Evolutionary conservation across 2,888 invertebrate genomes (phyloP), one percentile per base, ranked within the genome.

Genomic region (Gnatocerus cornutus): DNA sequence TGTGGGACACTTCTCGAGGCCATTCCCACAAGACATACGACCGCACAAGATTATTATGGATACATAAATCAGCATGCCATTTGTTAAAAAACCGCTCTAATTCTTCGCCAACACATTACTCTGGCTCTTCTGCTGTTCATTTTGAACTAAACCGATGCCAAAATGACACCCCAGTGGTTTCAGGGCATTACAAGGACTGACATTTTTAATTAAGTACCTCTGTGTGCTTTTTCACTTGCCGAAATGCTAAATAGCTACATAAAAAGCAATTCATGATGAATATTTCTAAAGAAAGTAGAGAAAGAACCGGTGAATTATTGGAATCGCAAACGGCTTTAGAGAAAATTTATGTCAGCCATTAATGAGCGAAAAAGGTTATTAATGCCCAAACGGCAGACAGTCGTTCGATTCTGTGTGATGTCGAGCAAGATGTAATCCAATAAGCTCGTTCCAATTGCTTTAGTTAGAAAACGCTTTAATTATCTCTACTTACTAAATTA

Each of bases 381-480:
- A 70, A 70, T 70, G 66, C 70, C 62, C 50, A 50, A 62, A 62
- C 56, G 56, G 61, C 62, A 70, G 66, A 64, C 70, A 45, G 66
- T 56, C 66, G 52, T 63, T 70, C 70, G 67, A 70, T 70, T 70
- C 45, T 16, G 67, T 61, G 66, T 67, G 67, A 70, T 58, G 66
- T 70, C 63, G 67, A 70, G 66, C 66, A 70, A 55, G 58, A 62
- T 66, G 66, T 70, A 70, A 70, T 70, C 70, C 70, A 70, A 70
- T 70, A 70, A 70, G 70, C 70, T 50, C 58, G 70, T 67, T 70
- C 66, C 30, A 70, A 70, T 65, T 55, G 70, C 65, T 70, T 64
- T 70, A 70, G 62, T 70, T 63, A 62, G 66, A 67, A 70, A 70
- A 70, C 62, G 67, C 53, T 70, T 70, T 70, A 70, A 70, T 70